Evolutionary conservation across 2,113 vertebrate species (phyloP).

Genomic region (Petaurus breviceps): DNA sequence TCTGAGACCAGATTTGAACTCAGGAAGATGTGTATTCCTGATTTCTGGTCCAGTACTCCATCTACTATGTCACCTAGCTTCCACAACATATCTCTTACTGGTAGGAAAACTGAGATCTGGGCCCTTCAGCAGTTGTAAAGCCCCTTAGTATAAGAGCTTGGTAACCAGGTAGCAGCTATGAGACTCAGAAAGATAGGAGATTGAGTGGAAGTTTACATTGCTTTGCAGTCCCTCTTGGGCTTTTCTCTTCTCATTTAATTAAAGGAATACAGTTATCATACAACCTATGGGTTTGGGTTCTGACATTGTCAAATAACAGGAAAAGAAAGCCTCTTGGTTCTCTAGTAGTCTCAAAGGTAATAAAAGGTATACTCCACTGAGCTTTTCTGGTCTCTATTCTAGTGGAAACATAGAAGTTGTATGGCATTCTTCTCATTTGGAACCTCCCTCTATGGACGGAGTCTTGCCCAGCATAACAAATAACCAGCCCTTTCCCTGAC

Average conservation of each 20-base stretch:
- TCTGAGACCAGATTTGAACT: neutral
- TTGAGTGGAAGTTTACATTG: constrained; percentile 17
- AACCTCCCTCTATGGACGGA: neutral
- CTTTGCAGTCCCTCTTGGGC: constrained; percentile 6
- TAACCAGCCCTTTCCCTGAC: neutral
- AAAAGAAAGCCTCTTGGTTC: neutral
- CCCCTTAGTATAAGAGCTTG: constrained; percentile 6
- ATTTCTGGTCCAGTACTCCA: neutral
- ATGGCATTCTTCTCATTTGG: constrained; percentile 4
- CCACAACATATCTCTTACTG: constrained; percentile 63
- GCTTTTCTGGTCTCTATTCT: constrained; percentile 26
- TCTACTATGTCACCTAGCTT: neutral
- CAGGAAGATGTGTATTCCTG: neutral
- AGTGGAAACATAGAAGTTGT: constrained; percentile 40
- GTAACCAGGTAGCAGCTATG: neutral
- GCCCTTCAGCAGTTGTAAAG: neutral
- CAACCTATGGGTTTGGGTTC: constrained; percentile 10
- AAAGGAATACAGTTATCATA: neutral
- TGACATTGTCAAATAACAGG: neutral
- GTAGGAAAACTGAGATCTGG: constrained; percentile 61
- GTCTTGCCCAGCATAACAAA: neutral
- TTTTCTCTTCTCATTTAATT: constrained; percentile 42
- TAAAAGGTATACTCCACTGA: constrained; percentile 13
- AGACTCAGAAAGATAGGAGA: neutral
- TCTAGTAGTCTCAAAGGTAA: constrained; percentile 32